Evolutionary conservation across 1,140 invertebrate genomes (phyloP).

Genomic region (Cyclina sinensis): DNA sequence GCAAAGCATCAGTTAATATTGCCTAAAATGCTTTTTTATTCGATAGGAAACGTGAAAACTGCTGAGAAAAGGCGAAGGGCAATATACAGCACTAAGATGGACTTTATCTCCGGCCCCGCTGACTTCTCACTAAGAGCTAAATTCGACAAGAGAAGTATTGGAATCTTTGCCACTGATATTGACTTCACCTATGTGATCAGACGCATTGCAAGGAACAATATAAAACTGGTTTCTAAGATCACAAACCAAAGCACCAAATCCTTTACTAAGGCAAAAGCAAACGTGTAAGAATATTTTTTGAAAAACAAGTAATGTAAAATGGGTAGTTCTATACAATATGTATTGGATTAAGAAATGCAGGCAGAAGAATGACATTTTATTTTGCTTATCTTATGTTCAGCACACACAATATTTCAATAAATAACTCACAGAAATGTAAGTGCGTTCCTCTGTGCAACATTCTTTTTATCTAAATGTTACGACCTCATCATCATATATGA

Average conservation of each 20-base stretch:
- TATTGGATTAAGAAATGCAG: no score
- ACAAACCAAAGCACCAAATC: conserved; percentile 41
- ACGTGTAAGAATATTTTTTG: conserved; percentile 39
- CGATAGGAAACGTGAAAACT: conserved; percentile 16
- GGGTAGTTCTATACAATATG: no score
- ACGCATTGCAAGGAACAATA: conserved; percentile 21
- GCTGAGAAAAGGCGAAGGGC: conserved; percentile 12
- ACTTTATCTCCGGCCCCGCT: conserved; percentile 29
- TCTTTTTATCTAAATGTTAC: no score
- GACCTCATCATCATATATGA: no score
- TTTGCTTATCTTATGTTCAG: no score
- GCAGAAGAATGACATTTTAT: no score
- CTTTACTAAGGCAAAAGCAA: conserved; percentile 29
- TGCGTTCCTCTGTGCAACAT: no score
- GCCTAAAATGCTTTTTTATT: background rate
- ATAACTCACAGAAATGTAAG: no score
- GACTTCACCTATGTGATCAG: conserved; percentile 56
- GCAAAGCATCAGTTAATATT: no score
- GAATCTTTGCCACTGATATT: conserved; percentile 29
- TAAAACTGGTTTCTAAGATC: conserved; percentile 58
- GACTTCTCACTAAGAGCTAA: conserved; percentile 27
- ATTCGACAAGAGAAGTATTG: conserved; percentile 27
- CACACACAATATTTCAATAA: no score
- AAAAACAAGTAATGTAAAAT: no score
- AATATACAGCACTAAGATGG: conserved; percentile 42